Percentiles rank a stretch among this genome's conserved stretches.
Conservation (phyloP, 2,113 vertebrate species). For the Elgaria multicarinata region DNA sequence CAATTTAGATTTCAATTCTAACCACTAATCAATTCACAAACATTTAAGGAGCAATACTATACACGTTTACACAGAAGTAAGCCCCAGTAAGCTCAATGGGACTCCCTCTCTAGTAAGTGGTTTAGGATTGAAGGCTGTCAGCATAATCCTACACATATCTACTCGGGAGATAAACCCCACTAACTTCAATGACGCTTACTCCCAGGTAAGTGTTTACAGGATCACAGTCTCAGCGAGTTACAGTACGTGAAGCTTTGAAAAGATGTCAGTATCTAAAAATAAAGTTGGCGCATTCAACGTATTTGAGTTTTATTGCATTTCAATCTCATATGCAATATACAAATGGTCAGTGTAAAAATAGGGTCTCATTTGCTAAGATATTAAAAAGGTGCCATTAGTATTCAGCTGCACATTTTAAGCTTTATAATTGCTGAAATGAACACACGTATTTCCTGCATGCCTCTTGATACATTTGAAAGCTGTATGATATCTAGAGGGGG, state of each 20-base stretch:
- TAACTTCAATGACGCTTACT: too few relatives aligned
- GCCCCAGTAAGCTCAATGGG: neutral
- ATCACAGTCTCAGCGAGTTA: neutral
- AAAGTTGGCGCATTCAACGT: neutral
- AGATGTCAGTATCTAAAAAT: neutral
- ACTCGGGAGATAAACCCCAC: too few relatives aligned
- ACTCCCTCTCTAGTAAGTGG: neutral
- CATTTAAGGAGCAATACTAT: neutral
- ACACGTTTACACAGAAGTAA: neutral
- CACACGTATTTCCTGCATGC: neutral
- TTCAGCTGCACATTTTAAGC: neutral
- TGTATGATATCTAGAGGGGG: neutral
- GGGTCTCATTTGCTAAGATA: neutral
- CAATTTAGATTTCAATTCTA: neutral
- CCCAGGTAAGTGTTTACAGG: neutral
- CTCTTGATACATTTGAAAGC: neutral
- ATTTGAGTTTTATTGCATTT: neutral
- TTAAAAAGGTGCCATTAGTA: neutral
- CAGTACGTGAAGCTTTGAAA: too few relatives aligned
- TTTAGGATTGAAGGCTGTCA: neutral
- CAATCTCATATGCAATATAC: neutral
- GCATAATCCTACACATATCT: neutral
- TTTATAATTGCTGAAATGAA: neutral
- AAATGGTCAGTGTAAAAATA: neutral
- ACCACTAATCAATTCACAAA: neutral